phyloP scores from a whole-genome alignment of 1,140 invertebrate genomes.

The Tetramorium parvispinum region DNA sequence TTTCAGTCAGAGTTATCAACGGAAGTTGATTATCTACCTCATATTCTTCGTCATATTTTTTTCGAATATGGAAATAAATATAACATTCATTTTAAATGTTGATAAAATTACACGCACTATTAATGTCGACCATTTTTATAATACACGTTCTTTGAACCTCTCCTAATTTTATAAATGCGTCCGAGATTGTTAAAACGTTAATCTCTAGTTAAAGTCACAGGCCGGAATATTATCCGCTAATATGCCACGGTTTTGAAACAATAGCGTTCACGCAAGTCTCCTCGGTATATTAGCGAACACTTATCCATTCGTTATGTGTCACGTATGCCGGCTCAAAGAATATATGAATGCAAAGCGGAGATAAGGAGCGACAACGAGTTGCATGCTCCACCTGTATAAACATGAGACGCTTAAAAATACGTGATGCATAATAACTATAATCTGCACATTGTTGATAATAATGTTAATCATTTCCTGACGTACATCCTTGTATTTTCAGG shows the following conservation, averaged over 20 bases:
- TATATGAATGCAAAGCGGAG: constrained; percentile 43
- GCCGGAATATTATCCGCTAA: background rate
- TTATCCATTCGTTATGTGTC: constrained; percentile 45
- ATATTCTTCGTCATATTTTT: background rate
- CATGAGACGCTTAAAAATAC: constrained; percentile 40
- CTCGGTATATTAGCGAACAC: constrained; percentile 9
- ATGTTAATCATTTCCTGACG: constrained; percentile 10
- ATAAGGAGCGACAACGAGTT: constrained; percentile 37
- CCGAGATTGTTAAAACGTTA: background rate
- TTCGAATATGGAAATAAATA: background rate
- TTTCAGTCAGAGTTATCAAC: background rate
- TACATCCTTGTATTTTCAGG: background rate
- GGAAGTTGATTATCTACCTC: background rate
- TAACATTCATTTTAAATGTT: background rate
- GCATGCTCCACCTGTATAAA: constrained; percentile 54
- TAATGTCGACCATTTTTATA: background rate
- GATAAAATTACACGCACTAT: background rate
- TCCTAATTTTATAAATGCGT: background rate
- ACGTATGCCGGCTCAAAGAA: constrained; percentile 23
- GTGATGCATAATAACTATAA: constrained; percentile 26
- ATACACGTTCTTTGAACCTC: background rate
- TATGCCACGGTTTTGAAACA: background rate
- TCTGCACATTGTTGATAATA: constrained; percentile 31
- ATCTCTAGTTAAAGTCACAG: background rate
- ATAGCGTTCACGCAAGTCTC: background rate